A percentile compares a stretch with the other conserved stretches of the same genome.
Evolutionary conservation across 2,797 vertebrate genomes (phyloP).

Genomic region (Rhodeus uyekii): DNA sequence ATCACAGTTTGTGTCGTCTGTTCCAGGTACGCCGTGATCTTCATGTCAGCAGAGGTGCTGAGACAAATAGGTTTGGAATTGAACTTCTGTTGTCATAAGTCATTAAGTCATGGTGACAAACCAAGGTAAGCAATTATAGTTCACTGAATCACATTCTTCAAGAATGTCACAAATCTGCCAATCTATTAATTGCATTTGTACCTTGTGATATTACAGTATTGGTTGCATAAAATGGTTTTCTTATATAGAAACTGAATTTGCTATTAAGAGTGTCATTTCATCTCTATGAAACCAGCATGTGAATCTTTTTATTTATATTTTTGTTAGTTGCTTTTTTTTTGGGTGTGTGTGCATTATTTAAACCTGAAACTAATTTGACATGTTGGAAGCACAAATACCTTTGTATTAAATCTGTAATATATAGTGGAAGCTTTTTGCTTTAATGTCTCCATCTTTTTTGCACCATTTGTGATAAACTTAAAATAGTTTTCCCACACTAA

Average conservation of each 20-base stretch:
- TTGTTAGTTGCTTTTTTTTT: neutral
- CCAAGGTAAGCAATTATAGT: slow-evolving; percentile 51
- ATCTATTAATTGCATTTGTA: slow-evolving; percentile 52
- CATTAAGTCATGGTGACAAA: slow-evolving; percentile 40
- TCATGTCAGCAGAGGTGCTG: slow-evolving; percentile 54
- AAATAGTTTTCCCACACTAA: neutral
- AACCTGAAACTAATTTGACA: neutral
- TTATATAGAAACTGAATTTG: neutral
- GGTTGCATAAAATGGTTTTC: slow-evolving; percentile 15
- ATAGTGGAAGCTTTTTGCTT: neutral
- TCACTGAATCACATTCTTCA: slow-evolving; percentile 41
- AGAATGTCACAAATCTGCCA: slow-evolving; percentile 46
- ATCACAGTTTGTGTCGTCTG: slow-evolving; percentile 63
- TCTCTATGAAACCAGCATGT: neutral
- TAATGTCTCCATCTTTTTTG: no score
- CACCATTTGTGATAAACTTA: no score
- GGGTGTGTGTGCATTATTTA: neutral
- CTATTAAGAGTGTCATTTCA: neutral
- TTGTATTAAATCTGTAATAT: neutral
- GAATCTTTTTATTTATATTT: neutral
- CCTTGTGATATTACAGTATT: slow-evolving; percentile 26
- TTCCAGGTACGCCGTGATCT: slow-evolving; percentile 28
- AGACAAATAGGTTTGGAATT: slow-evolving; percentile 44
- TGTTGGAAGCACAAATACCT: neutral
- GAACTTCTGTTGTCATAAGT: slow-evolving; percentile 29